Conservation (phyloP, 2,888 invertebrate species). For the Lutraria lutraria region DNA sequence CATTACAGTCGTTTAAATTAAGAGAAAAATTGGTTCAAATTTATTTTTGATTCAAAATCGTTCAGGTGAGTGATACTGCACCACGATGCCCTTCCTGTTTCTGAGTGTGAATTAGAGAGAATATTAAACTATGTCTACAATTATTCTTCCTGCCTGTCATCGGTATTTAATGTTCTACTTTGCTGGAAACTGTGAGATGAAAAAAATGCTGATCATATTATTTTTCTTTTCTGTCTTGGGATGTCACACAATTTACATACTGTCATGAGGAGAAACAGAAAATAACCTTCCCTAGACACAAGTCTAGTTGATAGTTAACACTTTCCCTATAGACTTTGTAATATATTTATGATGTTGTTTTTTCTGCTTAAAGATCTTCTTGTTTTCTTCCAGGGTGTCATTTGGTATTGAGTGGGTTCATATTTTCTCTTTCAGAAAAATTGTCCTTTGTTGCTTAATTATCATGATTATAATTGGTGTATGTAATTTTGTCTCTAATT, state of each 20-base stretch:
- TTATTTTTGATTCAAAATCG: no score
- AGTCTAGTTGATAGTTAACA: not conserved
- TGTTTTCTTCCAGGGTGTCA: not conserved
- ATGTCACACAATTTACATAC: not conserved
- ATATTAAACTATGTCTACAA: not conserved
- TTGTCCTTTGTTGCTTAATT: not conserved
- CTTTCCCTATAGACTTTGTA: not conserved
- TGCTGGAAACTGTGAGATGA: not conserved
- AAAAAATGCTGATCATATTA: not conserved
- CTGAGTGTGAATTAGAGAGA: no score
- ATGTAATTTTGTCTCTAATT: no score
- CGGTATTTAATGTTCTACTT: not conserved
- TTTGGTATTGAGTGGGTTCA: not conserved
- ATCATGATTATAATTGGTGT: no score
- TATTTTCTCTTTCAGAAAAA: not conserved
- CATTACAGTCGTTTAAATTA: no score
- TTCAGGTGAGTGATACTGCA: no score
- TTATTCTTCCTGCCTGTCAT: not conserved
- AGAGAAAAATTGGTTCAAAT: no score
- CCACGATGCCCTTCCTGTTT: no score
- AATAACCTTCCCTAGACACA: not conserved
- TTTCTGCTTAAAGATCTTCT: not conserved
- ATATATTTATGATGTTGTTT: not conserved
- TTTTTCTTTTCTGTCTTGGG: not conserved
- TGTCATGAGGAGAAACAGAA: constrained; percentile 8